These are phyloP conservation scores for Psix sp. DNA, from an alignment of 1,140 invertebrate species.

Conservation along the genomic window DNA sequence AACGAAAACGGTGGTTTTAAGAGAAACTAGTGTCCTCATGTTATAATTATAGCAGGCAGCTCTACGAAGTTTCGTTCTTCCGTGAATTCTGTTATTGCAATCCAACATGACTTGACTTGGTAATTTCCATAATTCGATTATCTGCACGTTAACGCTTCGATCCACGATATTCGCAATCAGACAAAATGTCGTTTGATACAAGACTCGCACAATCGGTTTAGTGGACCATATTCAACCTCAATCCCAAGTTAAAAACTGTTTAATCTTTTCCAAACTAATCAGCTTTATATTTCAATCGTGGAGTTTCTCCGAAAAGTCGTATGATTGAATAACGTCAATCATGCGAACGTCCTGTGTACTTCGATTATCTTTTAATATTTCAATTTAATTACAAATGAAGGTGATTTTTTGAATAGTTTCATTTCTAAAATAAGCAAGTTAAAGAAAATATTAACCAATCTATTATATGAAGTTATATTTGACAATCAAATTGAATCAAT, in stretches of 20 bases:
- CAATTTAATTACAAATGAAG: no score
- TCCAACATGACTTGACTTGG: constrained; percentile 34
- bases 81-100: constrained; percentile 53
- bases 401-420: no score
- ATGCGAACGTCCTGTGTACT: no score
- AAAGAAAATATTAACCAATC: no score
- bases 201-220: constrained; percentile 42
- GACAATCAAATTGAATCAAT: no score
- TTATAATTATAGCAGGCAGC: constrained; percentile 47
- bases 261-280: no score
- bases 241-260: not conserved
- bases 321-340: no score
- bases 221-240: constrained; percentile 10
- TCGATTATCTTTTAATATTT: no score
- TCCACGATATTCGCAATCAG: constrained; percentile 53
- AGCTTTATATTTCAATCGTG: no score
- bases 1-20: constrained; percentile 34
- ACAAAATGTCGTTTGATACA: constrained; percentile 45
- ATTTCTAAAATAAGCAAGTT: no score
- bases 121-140: constrained; percentile 60
- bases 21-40: constrained; percentile 20
- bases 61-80: constrained; percentile 44
- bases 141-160: constrained; percentile 35
- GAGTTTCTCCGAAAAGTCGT: no score
- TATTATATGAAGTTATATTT: no score